A percentile compares a stretch with the other conserved stretches of the same genome.
These are phyloP conservation scores for Pseudanteris insignis DNA, from an alignment of 2,888 invertebrate genomes.

Conservation along the genomic window DNA sequence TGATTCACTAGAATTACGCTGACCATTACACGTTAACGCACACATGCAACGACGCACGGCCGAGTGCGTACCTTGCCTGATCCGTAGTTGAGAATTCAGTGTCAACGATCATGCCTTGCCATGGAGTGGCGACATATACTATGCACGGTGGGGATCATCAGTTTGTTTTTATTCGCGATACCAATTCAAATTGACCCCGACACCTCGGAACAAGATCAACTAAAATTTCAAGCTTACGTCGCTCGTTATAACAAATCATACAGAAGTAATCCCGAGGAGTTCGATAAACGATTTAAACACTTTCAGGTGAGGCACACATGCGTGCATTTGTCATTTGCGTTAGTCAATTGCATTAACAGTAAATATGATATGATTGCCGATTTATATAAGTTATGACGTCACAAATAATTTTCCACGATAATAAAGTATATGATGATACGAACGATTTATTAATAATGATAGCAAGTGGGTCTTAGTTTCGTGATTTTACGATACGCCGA, in stretches of 20 bases:
- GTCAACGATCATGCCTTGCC: conserved; percentile 32
- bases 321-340: no score
- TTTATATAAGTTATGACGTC: no score
- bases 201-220: conserved; percentile 51
- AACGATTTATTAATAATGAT: no score
- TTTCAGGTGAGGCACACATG: conserved; percentile 66
- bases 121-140: conserved; percentile 65
- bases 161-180: conserved; percentile 67
- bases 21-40: no score
- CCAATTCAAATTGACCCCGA: conserved; percentile 65
- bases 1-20: no score
- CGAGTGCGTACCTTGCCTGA: neutral
- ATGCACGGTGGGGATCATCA: conserved; percentile 57
- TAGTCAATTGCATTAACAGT: no score
- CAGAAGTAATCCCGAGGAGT: conserved; percentile 63
- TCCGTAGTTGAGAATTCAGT: neutral
- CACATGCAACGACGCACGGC: no score
- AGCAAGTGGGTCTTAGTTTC: neutral
- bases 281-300: conserved; percentile 61
- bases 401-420: no score
- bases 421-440: no score
- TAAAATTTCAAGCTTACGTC: conserved; percentile 68
- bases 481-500: no score
- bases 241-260: conserved; percentile 69
- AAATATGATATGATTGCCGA: no score